Evolutionary conservation across 2,113 vertebrate genomes (phyloP).

Genomic region (Python bivittatus): DNA sequence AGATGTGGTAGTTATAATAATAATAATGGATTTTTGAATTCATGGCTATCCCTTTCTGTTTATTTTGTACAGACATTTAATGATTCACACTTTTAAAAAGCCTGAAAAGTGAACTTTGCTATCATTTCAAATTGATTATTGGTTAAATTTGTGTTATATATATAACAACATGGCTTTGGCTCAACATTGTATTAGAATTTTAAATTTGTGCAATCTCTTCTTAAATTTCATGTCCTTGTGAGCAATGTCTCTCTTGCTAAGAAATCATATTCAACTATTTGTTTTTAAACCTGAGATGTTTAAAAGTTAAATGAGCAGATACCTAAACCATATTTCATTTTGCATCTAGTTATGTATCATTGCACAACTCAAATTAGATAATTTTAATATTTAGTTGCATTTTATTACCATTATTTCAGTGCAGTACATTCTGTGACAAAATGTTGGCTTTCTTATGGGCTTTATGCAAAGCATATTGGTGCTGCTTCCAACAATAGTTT

Average conservation of each 20-base stretch:
- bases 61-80: conserved; percentile 45
- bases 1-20: background rate
- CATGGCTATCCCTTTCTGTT: conserved; percentile 33
- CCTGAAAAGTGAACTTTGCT: conserved; percentile 56
- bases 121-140: conserved; percentile 54
- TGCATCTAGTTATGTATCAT: background rate
- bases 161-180: conserved; percentile 51
- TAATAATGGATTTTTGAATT: conserved; percentile 51
- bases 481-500: background rate
- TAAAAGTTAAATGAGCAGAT: background rate
- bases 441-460: background rate
- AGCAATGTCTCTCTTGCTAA: conserved; percentile 9
- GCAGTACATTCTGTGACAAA: background rate
- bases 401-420: background rate
- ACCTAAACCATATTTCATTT: background rate
- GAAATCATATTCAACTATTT: background rate
- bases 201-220: conserved; percentile 51
- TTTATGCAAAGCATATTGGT: background rate
- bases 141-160: conserved; percentile 31
- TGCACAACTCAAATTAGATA: background rate
- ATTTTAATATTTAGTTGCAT: background rate
- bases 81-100: conserved; percentile 45
- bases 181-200: conserved; percentile 46
- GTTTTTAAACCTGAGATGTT: background rate
- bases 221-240: conserved; percentile 45